Percentiles rank a stretch among this genome's conserved stretches.
These are phyloP conservation scores for Hypomesus transpacificus DNA, from an alignment of 2,113 vertebrate species.

Conservation along the genomic window DNA sequence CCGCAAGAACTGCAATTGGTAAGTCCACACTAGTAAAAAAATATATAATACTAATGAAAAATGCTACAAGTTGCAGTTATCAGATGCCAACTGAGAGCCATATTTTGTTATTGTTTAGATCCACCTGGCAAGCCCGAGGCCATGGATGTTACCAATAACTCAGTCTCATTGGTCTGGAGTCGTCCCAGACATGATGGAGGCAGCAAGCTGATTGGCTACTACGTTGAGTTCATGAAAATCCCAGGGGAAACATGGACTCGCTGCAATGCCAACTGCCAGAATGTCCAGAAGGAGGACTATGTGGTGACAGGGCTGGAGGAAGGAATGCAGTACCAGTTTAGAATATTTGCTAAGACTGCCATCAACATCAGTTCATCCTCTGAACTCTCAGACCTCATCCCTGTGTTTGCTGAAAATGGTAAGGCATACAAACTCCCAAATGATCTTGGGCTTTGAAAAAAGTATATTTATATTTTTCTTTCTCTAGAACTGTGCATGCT, in stretches of 20 bases:
- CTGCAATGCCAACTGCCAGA: slow-evolving; percentile 86
- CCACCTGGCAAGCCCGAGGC: slow-evolving; percentile 96
- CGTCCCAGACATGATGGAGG: slow-evolving; percentile 93
- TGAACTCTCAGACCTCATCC: slow-evolving; percentile 90
- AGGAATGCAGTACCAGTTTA: slow-evolving; percentile 87
- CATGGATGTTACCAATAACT: slow-evolving; percentile 87
- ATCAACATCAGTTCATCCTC: slow-evolving; percentile 89
- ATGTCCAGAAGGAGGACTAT: slow-evolving; percentile 88
- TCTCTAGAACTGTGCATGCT: neutral
- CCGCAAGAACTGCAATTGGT: slow-evolving; percentile 91
- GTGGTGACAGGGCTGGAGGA: slow-evolving; percentile 89
- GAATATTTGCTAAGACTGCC: slow-evolving; percentile 90
- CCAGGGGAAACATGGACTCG: slow-evolving; percentile 90
- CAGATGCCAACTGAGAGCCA: neutral
- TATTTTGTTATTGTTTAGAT: slow-evolving; percentile 67
- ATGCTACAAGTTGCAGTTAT: neutral
- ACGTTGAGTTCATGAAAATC: slow-evolving; percentile 87
- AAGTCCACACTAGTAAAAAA: slow-evolving; percentile 25
- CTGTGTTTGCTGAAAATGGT: slow-evolving; percentile 91
- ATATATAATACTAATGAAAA: neutral
- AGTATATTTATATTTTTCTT: neutral
- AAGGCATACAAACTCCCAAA: slow-evolving; percentile 36
- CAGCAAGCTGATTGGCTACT: slow-evolving; percentile 93
- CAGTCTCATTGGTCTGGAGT: slow-evolving; percentile 87
- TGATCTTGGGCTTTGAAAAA: neutral